Conservation (phyloP, 2,888 invertebrate species). For the Synanthedon formicaeformis region DNA sequence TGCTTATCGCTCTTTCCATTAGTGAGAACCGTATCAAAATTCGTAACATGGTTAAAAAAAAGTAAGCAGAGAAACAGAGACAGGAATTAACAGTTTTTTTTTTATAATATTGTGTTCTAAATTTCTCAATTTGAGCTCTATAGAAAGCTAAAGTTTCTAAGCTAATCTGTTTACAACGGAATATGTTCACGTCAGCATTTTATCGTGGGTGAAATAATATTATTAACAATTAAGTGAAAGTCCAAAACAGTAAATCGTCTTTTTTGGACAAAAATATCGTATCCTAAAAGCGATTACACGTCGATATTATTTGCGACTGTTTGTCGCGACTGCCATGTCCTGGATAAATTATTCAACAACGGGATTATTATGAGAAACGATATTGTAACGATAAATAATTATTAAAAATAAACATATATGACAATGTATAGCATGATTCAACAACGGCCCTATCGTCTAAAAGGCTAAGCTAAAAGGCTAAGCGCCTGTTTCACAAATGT, state of each 20-base stretch:
- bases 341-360: constrained; percentile 24
- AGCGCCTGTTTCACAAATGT: too few species aligned
- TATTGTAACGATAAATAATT: constrained; percentile 3
- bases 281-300: constrained; percentile 6
- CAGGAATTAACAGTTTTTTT: not conserved
- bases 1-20: too few species aligned
- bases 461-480: too few species aligned
- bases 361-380: constrained; percentile 9
- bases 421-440: too few species aligned
- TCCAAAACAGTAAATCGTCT: constrained; percentile 3
- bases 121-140: not conserved
- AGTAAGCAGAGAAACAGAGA: too few species aligned
- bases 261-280: constrained; percentile 2
- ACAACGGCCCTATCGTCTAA: too few species aligned
- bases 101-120: not conserved
- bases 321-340: constrained; percentile 10
- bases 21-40: too few species aligned
- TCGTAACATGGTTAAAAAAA: too few species aligned
- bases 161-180: too few species aligned
- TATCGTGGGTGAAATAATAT: not conserved
- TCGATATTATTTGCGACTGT: constrained; percentile 19
- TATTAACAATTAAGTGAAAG: not conserved
- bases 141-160: not conserved
- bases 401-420: too few species aligned
- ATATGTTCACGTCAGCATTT: too few species aligned